phyloP scores from a whole-genome alignment of 2,888 invertebrate genomes.

The Tenthredo amoena region DNA sequence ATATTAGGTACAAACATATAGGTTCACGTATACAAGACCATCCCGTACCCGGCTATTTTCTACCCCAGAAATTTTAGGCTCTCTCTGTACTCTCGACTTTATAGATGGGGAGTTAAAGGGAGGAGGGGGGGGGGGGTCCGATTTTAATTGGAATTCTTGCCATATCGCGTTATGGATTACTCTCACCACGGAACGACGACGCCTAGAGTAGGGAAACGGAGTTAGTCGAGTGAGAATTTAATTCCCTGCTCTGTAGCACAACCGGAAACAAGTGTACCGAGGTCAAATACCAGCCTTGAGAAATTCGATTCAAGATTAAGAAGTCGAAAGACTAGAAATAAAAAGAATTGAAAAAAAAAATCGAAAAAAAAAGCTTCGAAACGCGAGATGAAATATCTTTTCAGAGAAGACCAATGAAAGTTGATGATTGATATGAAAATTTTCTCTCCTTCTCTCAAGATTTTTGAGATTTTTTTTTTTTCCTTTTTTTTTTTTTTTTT shows the following conservation, averaged over 20 bases:
- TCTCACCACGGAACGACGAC: background rate
- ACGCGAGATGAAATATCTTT: background rate
- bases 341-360: background rate
- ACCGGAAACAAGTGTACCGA: background rate
- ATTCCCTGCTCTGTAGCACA: constrained; percentile 1
- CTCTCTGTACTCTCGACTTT: background rate
- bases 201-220: background rate
- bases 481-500: background rate
- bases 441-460: no score
- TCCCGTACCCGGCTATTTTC: background rate
- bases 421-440: no score
- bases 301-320: background rate
- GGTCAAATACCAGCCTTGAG: constrained; percentile 2
- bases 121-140: background rate
- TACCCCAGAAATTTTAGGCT: background rate
- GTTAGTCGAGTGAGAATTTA: constrained; percentile 22
- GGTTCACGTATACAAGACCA: no score
- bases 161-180: constrained; percentile 37
- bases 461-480: no score
- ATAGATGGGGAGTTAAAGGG: background rate
- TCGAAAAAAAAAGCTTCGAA: background rate
- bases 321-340: background rate
- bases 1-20: no score
- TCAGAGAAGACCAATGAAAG: background rate
- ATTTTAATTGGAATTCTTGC: constrained; percentile 46